phyloP scores from a whole-genome alignment of 1,140 invertebrate genomes.

The Neodiprion lecontei region DNA sequence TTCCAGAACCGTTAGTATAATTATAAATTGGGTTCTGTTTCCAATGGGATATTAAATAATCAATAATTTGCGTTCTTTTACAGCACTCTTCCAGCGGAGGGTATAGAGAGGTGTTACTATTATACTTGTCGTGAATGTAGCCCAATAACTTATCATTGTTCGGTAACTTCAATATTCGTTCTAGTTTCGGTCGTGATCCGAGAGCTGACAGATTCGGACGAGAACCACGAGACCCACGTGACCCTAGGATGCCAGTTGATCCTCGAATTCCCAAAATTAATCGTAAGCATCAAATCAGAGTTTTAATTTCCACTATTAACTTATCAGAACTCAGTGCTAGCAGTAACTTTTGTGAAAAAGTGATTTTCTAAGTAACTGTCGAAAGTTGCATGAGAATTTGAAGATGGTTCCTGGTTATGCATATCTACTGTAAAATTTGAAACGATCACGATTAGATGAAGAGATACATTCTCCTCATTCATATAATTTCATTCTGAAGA shows the following conservation, averaged over 20 bases:
- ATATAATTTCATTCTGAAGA: too few species aligned
- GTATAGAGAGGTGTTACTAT: slow-evolving; percentile 54
- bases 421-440: background rate
- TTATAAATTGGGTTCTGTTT: background rate
- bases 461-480: too few species aligned
- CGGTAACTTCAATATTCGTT: slow-evolving; percentile 33
- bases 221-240: slow-evolving; percentile 73
- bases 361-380: too few species aligned
- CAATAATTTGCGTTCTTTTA: slow-evolving; percentile 36
- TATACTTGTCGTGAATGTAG: slow-evolving; percentile 27
- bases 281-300: slow-evolving; percentile 45
- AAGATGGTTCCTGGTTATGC: too few species aligned
- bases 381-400: too few species aligned
- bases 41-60: slow-evolving; percentile 16
- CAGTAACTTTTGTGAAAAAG: too few species aligned
- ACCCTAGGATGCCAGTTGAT: slow-evolving; percentile 67
- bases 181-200: slow-evolving; percentile 61
- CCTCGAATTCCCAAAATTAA: slow-evolving; percentile 67
- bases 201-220: slow-evolving; percentile 63
- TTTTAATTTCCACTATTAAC: background rate
- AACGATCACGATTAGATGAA: background rate
- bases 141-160: slow-evolving; percentile 27
- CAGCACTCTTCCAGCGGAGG: slow-evolving; percentile 57
- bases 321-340: too few species aligned
- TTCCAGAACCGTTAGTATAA: slow-evolving; percentile 54